Evolutionary conservation across 2,113 vertebrate species (phyloP), one percentile per base, ranked within the genome.

Genomic region (Spea multiplicata): DNA sequence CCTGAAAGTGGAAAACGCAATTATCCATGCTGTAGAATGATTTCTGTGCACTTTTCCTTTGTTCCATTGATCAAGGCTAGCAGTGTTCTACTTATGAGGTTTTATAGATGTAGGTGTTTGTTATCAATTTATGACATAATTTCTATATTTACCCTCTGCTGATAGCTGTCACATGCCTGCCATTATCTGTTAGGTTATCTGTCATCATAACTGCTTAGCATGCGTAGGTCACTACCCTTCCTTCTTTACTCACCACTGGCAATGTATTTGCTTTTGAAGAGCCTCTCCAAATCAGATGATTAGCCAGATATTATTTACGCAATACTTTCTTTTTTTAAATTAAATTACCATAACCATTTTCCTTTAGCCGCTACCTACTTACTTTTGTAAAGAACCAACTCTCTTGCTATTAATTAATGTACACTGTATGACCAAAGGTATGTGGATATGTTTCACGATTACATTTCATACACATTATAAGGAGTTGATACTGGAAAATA

Each of bases 81-180:
- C 48, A 71, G 17, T 55, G 12, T 4, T 48, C n/a, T 59, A 13
- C 55, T 59, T 59, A 59, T 59, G 55, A 17, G 44, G 61, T 66
- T 66, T 79, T 17, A 79, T 30, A 79, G 62, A 57, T 79, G 49
- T 62, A 73, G 70, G 70, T 79, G 71, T 73, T 55, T 44, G 47
- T 74, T 74, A 74, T 80, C 71, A 49, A 65, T 74, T 67, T 73
- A 80, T 73, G 52, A 49, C 65, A 74, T 68, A 57, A 61, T 74
- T 74, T 49, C 6, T 44, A 48, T 74, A 67, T 80, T 74, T 80
- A 66, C 71, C n/a, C 55, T 71, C 9, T 52, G 53, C 52, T 68
- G 64, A 74, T 80, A 80, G 64, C 78, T 61, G 65, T 80, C 71
- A 80, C 52, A 68, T 80, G 71, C 70, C 71, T 73, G 52, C 7